Evolutionary conservation across 2,797 vertebrate species (phyloP).

Genomic region (Sebastes itinus): DNA sequence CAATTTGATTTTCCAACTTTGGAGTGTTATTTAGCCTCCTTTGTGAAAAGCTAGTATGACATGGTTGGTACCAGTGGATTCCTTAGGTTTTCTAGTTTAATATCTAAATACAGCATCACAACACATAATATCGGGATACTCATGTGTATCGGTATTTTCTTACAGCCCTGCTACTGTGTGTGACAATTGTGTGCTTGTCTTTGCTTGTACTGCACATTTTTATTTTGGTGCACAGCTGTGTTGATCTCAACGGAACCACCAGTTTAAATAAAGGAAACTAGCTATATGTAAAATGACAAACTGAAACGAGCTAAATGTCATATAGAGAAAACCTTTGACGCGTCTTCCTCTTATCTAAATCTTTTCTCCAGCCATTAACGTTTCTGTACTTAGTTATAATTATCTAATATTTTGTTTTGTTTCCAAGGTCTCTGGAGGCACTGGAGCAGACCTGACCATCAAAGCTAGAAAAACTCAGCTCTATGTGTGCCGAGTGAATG

Average conservation of each 20-base stretch:
- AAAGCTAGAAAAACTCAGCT: constrained; percentile 73
- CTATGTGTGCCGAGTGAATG: constrained; percentile 86
- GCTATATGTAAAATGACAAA: neutral
- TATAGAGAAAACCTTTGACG: neutral
- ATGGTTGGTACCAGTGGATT: too few species aligned
- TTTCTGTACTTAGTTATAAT: neutral
- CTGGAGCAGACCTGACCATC: constrained; percentile 78
- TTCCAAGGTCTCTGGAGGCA: constrained; percentile 79
- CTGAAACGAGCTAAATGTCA: neutral
- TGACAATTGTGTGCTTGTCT: neutral
- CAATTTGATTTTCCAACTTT: too few species aligned
- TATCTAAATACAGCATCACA: too few species aligned
- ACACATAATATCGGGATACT: too few species aligned
- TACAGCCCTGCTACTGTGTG: neutral
- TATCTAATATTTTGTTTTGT: neutral
- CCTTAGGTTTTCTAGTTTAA: too few species aligned
- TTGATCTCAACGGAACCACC: neutral
- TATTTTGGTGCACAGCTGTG: neutral
- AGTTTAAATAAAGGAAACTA: neutral
- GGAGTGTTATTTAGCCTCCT: too few species aligned
- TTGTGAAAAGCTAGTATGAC: too few species aligned
- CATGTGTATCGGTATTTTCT: too few species aligned
- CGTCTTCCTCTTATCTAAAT: neutral
- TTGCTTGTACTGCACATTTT: neutral
- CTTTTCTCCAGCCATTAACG: neutral